Conservation (phyloP, 1,140 invertebrate species). For the Bombyx mandarina region DNA sequence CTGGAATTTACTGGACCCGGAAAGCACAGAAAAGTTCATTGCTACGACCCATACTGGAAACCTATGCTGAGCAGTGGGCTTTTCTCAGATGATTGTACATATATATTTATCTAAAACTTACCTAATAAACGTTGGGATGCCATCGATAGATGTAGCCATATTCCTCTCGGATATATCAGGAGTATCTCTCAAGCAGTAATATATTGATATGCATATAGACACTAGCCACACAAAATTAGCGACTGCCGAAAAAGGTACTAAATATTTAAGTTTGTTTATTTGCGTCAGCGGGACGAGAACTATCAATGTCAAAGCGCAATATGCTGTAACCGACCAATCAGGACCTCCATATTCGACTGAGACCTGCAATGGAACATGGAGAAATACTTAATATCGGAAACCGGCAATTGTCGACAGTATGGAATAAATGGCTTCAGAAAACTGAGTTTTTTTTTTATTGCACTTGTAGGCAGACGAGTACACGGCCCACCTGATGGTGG, state of each 20-base stretch:
- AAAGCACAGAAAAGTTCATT: too few relatives aligned
- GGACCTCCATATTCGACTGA: conserved; percentile 56
- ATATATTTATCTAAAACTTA: conserved; percentile 16
- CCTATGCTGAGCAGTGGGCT: too few relatives aligned
- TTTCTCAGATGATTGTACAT: too few relatives aligned
- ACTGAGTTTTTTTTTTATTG: too few relatives aligned
- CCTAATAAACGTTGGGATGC: conserved; percentile 79
- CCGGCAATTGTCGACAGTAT: too few relatives aligned
- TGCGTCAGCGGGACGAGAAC: conserved; percentile 75
- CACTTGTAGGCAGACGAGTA: too few relatives aligned
- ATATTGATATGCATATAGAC: conserved; percentile 80
- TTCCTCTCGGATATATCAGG: conserved; percentile 65
- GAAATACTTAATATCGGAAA: neutral
- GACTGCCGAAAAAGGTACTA: conserved; percentile 82
- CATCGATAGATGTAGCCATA: conserved; percentile 59
- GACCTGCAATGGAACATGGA: conserved; percentile 48
- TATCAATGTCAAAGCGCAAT: conserved; percentile 73
- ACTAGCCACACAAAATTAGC: conserved; percentile 80
- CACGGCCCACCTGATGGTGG: too few relatives aligned
- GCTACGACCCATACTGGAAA: too few relatives aligned
- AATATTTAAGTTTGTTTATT: conserved; percentile 79
- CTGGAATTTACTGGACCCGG: too few relatives aligned
- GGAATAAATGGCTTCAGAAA: too few relatives aligned
- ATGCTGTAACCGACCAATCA: conserved; percentile 60
- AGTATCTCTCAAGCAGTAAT: conserved; percentile 77